Base-by-base conservation (phyloP, 2,888 invertebrate species). In the Trissoscelio sp. region DNA sequence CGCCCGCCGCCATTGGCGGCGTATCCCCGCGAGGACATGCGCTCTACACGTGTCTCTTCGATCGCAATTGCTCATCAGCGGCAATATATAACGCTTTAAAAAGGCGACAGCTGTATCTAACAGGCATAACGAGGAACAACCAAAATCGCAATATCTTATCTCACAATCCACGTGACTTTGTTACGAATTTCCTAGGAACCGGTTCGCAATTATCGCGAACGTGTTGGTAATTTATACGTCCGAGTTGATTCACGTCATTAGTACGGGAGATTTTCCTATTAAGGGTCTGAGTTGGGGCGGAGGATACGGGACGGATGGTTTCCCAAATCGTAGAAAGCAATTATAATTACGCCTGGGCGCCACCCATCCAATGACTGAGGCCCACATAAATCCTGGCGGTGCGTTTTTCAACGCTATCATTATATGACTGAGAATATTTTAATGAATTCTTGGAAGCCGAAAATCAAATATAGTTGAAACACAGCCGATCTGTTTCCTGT, bases 381-480 rank as follows among this genome's bases (percentile, higher is more conserved):
- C 64, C 77, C 9, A 74, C 78, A 81, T 83, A 83, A 80, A 81
- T 83, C 78, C 28, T 51, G 57, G 58, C 51, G 64, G 70, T 69
- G 58, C 64, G 66, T 55, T 82, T 79, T 75, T 81, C 85, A 87
- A 87, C 88, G 85, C 87, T 89, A 88, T 89, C 85, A 89, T 89
- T n/a, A n/a, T 80, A 80, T 46, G 18, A 37, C 88, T 86, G 85
- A 83, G 81, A 83, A 88, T 88, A 89, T 88, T 89, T 88, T 88
- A 89, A 89, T 88, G 87, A 88, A 88, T 89, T 89, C 89, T 84
- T 77, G 78, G 89, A 88, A 89, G 83, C 78, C 79, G 51, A 81
- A 81, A 75, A 79, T 74, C 74, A 67, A 72, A 60, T 44, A 55
- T 12, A 44, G 67, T 42, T n/a, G 66, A 55, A 20, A 37, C 44